These are phyloP conservation scores for Seriola quinqueradiata DNA, from an alignment of 2,113 vertebrate genomes.

Conservation along the genomic window DNA sequence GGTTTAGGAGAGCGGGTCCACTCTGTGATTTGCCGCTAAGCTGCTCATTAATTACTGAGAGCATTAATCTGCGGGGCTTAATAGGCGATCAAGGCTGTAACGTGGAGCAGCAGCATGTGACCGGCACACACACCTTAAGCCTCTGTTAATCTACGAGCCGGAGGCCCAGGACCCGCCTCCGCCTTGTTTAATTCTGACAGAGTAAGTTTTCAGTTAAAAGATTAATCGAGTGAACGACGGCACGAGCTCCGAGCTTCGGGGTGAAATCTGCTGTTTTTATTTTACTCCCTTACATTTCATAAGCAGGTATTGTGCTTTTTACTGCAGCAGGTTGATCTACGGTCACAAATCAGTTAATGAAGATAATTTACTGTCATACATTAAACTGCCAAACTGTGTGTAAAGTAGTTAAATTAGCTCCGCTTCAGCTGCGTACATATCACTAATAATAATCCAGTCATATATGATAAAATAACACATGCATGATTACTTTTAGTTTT, in stretches of 20 bases:
- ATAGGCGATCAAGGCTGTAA: constrained; percentile 51
- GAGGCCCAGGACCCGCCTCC: constrained; percentile 12
- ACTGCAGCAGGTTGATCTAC: too few species aligned
- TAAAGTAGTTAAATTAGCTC: neutral
- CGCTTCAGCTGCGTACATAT: neutral
- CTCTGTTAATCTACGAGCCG: constrained; percentile 45
- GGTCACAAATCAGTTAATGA: too few species aligned
- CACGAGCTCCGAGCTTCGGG: neutral
- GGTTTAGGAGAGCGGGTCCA: constrained; percentile 54
- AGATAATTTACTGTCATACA: neutral
- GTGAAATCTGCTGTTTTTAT: neutral
- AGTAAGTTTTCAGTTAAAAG: constrained; percentile 59
- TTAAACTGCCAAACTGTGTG: neutral
- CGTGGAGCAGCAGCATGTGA: constrained; percentile 61
- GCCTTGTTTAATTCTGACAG: constrained; percentile 9
- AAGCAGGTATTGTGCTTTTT: too few species aligned
- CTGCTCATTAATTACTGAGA: constrained; percentile 74
- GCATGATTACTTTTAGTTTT: too few species aligned
- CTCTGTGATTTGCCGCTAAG: constrained; percentile 62
- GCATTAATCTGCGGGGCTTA: constrained; percentile 71
- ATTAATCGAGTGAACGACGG: constrained; percentile 54
- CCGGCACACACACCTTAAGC: constrained; percentile 62
- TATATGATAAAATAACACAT: too few species aligned
- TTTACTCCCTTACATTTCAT: too few species aligned
- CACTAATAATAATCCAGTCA: neutral